Percentiles rank a stretch among this genome's conserved stretches.
phyloP scores from a whole-genome alignment of 2,113 vertebrate species.

The Drymodes brunneopygia region DNA sequence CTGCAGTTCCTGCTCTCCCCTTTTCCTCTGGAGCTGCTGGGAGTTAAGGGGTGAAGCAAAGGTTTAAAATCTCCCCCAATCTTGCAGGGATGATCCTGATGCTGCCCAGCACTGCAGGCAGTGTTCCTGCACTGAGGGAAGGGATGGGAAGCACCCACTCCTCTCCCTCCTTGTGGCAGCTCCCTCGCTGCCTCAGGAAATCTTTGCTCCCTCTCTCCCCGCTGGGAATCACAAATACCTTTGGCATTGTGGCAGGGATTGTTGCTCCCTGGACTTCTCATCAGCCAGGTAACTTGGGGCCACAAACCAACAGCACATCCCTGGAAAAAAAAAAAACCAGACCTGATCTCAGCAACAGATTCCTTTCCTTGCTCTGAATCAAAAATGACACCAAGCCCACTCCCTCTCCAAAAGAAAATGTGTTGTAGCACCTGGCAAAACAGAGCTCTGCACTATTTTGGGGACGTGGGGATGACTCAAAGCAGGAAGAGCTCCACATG shows the following conservation, averaged over 20 bases:
- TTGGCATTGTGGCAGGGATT: slow-evolving; percentile 71
- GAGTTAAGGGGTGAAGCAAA: not conserved
- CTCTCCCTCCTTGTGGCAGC: not conserved
- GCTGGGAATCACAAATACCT: slow-evolving; percentile 78
- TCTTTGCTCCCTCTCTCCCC: not conserved
- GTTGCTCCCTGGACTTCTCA: slow-evolving; percentile 71
- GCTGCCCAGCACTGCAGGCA: not conserved
- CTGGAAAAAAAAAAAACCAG: not conserved
- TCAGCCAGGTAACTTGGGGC: slow-evolving; percentile 55
- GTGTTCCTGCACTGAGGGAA: not conserved
- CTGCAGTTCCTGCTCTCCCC: not conserved
- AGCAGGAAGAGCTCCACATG: not conserved
- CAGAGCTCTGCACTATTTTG: not conserved
- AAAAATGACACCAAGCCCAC: not conserved
- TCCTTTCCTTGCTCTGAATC: not conserved
- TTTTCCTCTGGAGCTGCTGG: not conserved
- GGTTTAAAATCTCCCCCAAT: not conserved
- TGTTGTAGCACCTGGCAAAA: not conserved
- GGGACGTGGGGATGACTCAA: not conserved
- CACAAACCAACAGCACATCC: not conserved
- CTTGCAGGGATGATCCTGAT: not conserved
- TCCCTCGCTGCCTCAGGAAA: not conserved
- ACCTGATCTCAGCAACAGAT: not conserved
- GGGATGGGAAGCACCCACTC: not conserved
- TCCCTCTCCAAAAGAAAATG: not conserved